Base-by-base conservation (phyloP, 2,888 invertebrate species). In the Spilosoma lubricipeda region DNA sequence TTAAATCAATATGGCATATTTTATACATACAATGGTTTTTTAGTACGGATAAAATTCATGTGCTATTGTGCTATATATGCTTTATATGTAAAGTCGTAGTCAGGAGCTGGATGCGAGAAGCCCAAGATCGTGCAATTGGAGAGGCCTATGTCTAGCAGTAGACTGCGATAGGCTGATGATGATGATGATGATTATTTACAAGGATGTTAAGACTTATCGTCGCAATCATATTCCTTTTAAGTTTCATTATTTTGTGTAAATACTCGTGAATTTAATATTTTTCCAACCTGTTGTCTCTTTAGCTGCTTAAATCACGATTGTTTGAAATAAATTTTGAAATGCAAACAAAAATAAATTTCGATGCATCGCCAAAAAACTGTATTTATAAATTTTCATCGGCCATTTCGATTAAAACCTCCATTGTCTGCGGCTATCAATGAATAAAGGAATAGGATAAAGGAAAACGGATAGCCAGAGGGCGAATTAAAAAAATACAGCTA, bases 401-500 rank as follows among this genome's bases (percentile, higher is more conserved):
- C 77, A 76, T 85, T 84, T 85, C 85, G 82, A 83, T 85, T 83
- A 81, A 80, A 80, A 77, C 80, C 74, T 71, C 82, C 36, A 83
- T 85, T 83, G 84, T 85, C 83, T 83, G 84, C 71, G 83, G 82
- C 85, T 81, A 85, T 85, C 85, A 83, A 85, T 85, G 84, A 82
- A 85, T 85, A 84, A 84, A 82, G 84, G 80, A 84, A 84, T 84
- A 59, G 83, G 84, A 84, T 84, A 84, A 83, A 87, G 85, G 77
- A 82, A 82, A 85, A 85, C 78, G 77, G 81, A 86, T 87, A 81
- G 85, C 85, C 72, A 77, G 81, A 81, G 82, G 85, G 81, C 82
- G 84, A 86, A 86, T 86, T 87, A 87, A 87, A 86, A 85, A 86
- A 86, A 86, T 77, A 84, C 79, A 80, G 86, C 85, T 79, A 82